Evolutionary conservation across 2,888 invertebrate genomes (phyloP).

Genomic region (Margaritifera margaritifera): DNA sequence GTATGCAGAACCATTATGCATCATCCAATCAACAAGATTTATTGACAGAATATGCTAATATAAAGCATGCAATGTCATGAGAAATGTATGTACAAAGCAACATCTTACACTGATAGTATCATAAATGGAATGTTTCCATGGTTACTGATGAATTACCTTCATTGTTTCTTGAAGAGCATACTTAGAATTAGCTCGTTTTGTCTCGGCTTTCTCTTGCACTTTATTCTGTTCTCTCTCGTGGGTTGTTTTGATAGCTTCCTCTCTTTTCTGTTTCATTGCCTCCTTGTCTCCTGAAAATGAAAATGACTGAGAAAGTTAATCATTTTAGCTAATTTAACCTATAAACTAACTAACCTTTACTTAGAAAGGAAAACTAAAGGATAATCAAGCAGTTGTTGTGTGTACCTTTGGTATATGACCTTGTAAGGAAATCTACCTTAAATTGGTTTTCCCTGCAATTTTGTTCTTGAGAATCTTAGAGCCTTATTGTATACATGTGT

Average conservation of each 20-base stretch:
- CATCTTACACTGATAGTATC: no score
- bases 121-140: no score
- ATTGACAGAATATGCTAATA: no score
- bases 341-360: neutral
- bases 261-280: slow-evolving; percentile 73
- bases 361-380: neutral
- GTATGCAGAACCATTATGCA: no score
- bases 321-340: neutral
- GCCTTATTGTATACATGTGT: no score
- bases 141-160: slow-evolving; percentile 62
- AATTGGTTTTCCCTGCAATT: no score
- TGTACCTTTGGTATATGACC: neutral
- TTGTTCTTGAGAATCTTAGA: no score
- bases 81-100: no score
- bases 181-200: slow-evolving; percentile 63
- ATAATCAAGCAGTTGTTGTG: neutral
- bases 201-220: slow-evolving; percentile 73
- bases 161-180: slow-evolving; percentile 79
- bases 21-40: no score
- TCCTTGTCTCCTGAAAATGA: slow-evolving; percentile 61
- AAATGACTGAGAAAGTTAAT: neutral
- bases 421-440: no score
- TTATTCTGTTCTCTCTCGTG: slow-evolving; percentile 77
- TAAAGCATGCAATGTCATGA: no score
- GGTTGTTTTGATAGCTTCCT: slow-evolving; percentile 69